Conservation (phyloP, 2,888 invertebrate genomes). For the Drosophila sordidula region DNA sequence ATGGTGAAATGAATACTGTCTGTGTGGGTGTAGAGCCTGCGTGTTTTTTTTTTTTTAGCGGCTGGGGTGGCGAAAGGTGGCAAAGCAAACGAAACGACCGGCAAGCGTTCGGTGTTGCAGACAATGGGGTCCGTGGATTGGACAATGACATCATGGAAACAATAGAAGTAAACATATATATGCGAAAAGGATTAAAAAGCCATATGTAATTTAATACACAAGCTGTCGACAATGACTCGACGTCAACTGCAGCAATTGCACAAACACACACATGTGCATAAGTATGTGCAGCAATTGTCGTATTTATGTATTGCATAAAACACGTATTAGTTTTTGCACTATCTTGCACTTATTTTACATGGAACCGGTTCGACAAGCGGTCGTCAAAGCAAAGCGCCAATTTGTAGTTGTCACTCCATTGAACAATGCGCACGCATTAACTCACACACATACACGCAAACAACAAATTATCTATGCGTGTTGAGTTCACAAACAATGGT, state of each 20-base stretch:
- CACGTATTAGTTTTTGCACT: slow-evolving; percentile 12
- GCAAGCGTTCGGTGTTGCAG: slow-evolving; percentile 17
- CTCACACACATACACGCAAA: not conserved
- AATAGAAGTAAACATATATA: slow-evolving; percentile 3
- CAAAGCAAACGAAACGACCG: slow-evolving; percentile 47
- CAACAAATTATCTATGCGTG: slow-evolving; percentile 15
- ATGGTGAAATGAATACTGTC: slow-evolving; percentile 17
- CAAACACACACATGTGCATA: not conserved
- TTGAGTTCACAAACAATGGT: slow-evolving; percentile 12
- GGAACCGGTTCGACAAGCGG: slow-evolving; percentile 37
- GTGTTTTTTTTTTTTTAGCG: slow-evolving; percentile 3
- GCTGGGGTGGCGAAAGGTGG: slow-evolving; percentile 31
- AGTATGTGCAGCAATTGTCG: not conserved
- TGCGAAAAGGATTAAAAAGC: slow-evolving; percentile 9
- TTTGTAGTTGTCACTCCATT: slow-evolving; percentile 19
- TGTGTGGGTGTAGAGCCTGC: slow-evolving; percentile 4
- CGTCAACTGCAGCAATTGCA: slow-evolving; percentile 1
- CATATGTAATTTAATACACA: not conserved
- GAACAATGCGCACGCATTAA: not conserved
- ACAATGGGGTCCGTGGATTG: not conserved
- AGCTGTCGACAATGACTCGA: not conserved
- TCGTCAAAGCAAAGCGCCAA: slow-evolving; percentile 36
- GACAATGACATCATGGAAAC: slow-evolving; percentile 41
- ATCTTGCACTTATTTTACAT: slow-evolving; percentile 7
- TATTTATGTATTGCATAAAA: slow-evolving; percentile 15